Percentiles rank a stretch among this genome's conserved stretches.
Evolutionary conservation across 2,113 vertebrate genomes (phyloP).

Genomic region (Ivindomyrus marchei): DNA sequence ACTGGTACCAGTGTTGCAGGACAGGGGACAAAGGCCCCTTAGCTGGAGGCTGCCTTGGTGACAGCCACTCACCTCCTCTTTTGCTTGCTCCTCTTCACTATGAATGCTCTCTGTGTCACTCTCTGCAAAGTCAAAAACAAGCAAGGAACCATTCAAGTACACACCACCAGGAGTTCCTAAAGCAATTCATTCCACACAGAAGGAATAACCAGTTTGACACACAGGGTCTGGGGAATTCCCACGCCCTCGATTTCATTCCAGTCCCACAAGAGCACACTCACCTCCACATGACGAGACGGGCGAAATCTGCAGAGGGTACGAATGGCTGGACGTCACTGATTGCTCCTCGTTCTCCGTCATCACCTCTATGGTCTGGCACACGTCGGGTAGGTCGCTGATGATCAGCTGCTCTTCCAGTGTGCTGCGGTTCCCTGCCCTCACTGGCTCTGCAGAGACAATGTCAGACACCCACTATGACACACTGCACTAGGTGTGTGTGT

Average conservation of each 20-base stretch:
- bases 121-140: constrained; percentile 58
- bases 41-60: background rate
- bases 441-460: constrained; percentile 14
- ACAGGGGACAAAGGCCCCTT: background rate
- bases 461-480: constrained; percentile 6
- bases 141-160: background rate
- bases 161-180: background rate
- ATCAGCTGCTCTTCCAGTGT: constrained; percentile 75
- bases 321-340: constrained; percentile 80
- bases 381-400: constrained; percentile 81
- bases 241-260: background rate
- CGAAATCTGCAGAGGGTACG: constrained; percentile 92
- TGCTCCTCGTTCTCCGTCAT: constrained; percentile 94
- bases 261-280: constrained; percentile 44
- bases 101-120: constrained; percentile 87
- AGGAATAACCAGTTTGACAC: background rate
- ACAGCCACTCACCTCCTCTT: constrained; percentile 61
- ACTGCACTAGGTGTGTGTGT: background rate
- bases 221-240: background rate
- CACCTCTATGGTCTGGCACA: constrained; percentile 96
- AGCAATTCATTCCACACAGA: background rate
- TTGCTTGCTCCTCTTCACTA: constrained; percentile 78
- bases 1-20: background rate
- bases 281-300: constrained; percentile 88
- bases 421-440: constrained; percentile 27